phyloP scores from a whole-genome alignment of 1,140 invertebrate species.

The Harpegnathos saltator region DNA sequence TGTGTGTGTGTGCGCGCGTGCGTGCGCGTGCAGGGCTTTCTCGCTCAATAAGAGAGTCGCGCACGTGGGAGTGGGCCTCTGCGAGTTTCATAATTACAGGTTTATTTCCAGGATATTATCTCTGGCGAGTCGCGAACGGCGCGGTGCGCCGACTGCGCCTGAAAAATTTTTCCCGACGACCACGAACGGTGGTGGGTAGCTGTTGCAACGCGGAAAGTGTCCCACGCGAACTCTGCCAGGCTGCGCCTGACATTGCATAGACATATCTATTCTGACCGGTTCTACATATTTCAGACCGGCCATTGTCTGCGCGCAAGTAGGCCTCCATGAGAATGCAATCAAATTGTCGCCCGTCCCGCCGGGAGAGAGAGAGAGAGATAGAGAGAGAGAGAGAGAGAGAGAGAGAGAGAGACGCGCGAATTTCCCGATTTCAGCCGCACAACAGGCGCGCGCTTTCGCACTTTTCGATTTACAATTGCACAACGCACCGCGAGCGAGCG shows the following conservation, averaged over 20 bases:
- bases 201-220: slow-evolving; percentile 68
- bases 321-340: slow-evolving; percentile 69
- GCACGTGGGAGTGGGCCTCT: slow-evolving; percentile 27
- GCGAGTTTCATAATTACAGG: slow-evolving; percentile 49
- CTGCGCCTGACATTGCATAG: slow-evolving; percentile 67
- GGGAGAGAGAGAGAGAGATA: too few relatives aligned
- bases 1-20: too few relatives aligned
- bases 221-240: slow-evolving; percentile 63
- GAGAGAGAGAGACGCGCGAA: slow-evolving; percentile 29
- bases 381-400: too few relatives aligned
- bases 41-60: slow-evolving; percentile 33
- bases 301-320: slow-evolving; percentile 70
- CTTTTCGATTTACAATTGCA: too few relatives aligned
- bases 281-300: slow-evolving; percentile 62
- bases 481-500: too few relatives aligned
- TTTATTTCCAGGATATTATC: slow-evolving; percentile 44
- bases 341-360: slow-evolving; percentile 41
- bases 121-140: slow-evolving; percentile 21
- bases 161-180: slow-evolving; percentile 62
- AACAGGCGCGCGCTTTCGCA: background rate
- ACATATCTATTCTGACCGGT: slow-evolving; percentile 66
- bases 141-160: slow-evolving; percentile 63
- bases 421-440: background rate
- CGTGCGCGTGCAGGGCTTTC: slow-evolving; percentile 13
- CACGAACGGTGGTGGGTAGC: slow-evolving; percentile 45